Evolutionary conservation across 2,797 vertebrate species (phyloP), one percentile per base, ranked within the genome.

Genomic region (Lutjanus argentimaculatus): DNA sequence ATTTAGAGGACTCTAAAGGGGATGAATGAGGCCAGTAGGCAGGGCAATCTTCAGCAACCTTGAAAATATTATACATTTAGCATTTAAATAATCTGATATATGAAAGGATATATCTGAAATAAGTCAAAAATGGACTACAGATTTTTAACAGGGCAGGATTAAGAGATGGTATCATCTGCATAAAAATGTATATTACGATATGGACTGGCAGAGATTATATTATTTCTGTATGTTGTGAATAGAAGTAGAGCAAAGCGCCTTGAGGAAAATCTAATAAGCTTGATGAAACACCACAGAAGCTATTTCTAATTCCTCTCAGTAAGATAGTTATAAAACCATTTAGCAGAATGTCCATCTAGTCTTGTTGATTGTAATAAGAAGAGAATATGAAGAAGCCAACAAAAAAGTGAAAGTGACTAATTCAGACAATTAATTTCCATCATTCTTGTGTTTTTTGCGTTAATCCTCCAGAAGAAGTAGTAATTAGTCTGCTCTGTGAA

Each of bases 401-500:
- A 46, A 12, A 4, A 14, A 30, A 30, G 25, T 30, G 25, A 46
- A 80, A 1, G 61, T 52, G 22, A 49, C 40, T 83, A 55, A 79
- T 75, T 45, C 67, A 30, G 36, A 63, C n/a, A 53, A 40, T 64
- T 55, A 30, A 65, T 19, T 16, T 16, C 25, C 55, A 55, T 17
- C 43, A 66, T 84, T 77, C 40, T 73, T 84, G 42, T 79, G 42
- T 59, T 42, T 14, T 62, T 55, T 21, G 8, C 57, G 67, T 55
- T 72, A 67, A 84, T 85, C 48, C 77, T 62, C 9, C 52, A 55
- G 51, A 42, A 78, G 19, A 21, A 58, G 2, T 75, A 70, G 88
- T 84, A 73, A 89, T 88, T 71, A 82, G 68, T 79, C 53, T 83
- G 75, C 66, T 86, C 15, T 71, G 5, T 13, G 1, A 75, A 65